Conservation (phyloP, 2,888 invertebrate species). For the Leptogaster cylindrica region DNA sequence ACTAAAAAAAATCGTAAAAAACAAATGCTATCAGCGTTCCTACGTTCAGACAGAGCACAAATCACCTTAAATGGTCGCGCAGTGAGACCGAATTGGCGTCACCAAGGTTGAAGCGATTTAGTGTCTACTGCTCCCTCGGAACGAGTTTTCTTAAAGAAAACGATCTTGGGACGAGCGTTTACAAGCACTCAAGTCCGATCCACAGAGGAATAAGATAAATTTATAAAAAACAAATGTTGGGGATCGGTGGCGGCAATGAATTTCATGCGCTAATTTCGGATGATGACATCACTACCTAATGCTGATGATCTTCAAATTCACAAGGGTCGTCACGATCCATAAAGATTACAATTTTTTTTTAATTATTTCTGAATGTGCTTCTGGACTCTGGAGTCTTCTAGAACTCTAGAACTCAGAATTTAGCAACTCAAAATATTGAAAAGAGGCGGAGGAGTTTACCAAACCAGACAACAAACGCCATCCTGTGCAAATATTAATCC, state of each 20-base stretch:
- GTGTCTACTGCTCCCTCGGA: conserved; percentile 10
- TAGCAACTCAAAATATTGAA: no score
- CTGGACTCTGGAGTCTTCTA: no score
- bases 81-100: conserved; percentile 17
- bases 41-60: not conserved
- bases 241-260: conserved; percentile 10
- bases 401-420: no score
- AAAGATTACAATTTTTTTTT: conserved; percentile 9
- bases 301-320: conserved; percentile 1
- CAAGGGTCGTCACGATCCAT: no score
- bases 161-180: not conserved
- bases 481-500: no score
- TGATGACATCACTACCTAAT: conserved; percentile 14
- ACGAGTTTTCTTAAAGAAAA: conserved; percentile 6
- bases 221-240: conserved; percentile 9
- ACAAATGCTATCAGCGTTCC: no score
- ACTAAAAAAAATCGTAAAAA: no score
- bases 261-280: conserved; percentile 24
- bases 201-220: conserved; percentile 6
- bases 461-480: no score
- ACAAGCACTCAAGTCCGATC: not conserved
- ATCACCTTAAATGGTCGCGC: not conserved
- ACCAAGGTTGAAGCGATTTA: conserved; percentile 19
- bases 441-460: no score
- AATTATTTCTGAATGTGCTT: no score